phyloP scores from a whole-genome alignment of 2,888 invertebrate genomes.

The Hymenopus coronatus region DNA sequence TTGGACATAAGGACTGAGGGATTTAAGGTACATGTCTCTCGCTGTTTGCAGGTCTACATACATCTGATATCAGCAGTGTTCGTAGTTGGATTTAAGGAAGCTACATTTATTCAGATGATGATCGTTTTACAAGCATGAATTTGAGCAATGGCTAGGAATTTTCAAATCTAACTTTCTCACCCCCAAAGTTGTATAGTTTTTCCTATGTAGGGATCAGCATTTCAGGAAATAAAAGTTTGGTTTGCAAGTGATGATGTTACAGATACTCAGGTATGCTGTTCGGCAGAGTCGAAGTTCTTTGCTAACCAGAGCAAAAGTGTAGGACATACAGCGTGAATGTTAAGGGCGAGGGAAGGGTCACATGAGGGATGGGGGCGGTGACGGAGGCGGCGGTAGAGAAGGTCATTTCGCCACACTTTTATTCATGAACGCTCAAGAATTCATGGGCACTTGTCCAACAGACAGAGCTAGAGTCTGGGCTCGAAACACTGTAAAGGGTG shows the following conservation, averaged over 20 bases:
- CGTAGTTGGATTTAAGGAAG: too few species aligned
- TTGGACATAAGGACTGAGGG: too few species aligned
- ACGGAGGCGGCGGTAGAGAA: background rate
- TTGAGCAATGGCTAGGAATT: too few species aligned
- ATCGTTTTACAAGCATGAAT: too few species aligned
- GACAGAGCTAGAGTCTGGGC: background rate
- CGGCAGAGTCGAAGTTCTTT: background rate
- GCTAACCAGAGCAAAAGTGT: background rate
- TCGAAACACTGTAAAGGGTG: background rate
- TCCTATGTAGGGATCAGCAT: too few species aligned
- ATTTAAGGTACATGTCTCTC: too few species aligned
- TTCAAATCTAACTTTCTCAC: too few species aligned
- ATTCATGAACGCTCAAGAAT: slow-evolving; percentile 32
- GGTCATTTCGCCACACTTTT: slow-evolving; percentile 31
- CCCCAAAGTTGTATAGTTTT: too few species aligned
- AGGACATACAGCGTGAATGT: background rate
- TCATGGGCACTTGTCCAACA: slow-evolving; percentile 31
- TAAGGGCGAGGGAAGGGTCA: background rate
- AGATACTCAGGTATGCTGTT: background rate
- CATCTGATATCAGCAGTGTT: too few species aligned
- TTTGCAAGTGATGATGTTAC: background rate
- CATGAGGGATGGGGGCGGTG: background rate
- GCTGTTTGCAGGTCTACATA: too few species aligned
- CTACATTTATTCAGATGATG: too few species aligned
- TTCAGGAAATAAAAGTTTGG: background rate